Evolutionary conservation across 2,113 vertebrate genomes (phyloP).

Genomic region (Pseudopipra pipra): DNA sequence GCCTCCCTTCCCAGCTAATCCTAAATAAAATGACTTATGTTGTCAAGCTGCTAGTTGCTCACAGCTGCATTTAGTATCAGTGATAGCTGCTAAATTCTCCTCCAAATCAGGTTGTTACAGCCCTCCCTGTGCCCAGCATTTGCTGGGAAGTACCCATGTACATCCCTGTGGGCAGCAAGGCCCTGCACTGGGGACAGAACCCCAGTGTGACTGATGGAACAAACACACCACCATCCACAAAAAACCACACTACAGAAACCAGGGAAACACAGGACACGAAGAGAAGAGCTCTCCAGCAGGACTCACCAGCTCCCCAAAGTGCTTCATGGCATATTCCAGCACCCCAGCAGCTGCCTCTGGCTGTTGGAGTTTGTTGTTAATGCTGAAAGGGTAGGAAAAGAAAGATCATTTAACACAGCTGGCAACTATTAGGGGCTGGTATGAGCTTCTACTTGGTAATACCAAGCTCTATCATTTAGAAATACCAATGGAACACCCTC

Average conservation of each 20-base stretch:
- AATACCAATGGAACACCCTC: neutral
- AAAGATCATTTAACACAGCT: neutral
- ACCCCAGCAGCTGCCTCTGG: conserved; percentile 96
- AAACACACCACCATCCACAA: neutral
- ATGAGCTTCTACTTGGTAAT: neutral
- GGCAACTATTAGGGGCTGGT: neutral
- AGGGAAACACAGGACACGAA: neutral
- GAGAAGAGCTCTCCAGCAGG: neutral
- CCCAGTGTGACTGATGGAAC: accelerated
- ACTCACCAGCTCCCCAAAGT: conserved; percentile 97
- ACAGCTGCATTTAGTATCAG: neutral
- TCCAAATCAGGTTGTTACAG: neutral
- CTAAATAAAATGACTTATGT: neutral
- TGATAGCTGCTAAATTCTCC: neutral
- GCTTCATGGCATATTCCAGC: conserved; percentile 97
- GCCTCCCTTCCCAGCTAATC: neutral
- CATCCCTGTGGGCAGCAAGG: neutral
- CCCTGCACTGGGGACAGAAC: neutral
- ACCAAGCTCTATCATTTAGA: neutral
- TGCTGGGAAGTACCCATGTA: neutral
- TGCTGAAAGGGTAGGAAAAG: conserved; percentile 77
- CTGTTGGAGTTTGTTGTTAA: conserved; percentile 98
- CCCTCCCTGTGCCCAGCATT: neutral
- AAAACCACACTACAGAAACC: neutral
- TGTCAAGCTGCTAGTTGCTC: neutral